phyloP scores from a whole-genome alignment of 2,888 invertebrate genomes.

The Dyspetes luteomarginatus region DNA sequence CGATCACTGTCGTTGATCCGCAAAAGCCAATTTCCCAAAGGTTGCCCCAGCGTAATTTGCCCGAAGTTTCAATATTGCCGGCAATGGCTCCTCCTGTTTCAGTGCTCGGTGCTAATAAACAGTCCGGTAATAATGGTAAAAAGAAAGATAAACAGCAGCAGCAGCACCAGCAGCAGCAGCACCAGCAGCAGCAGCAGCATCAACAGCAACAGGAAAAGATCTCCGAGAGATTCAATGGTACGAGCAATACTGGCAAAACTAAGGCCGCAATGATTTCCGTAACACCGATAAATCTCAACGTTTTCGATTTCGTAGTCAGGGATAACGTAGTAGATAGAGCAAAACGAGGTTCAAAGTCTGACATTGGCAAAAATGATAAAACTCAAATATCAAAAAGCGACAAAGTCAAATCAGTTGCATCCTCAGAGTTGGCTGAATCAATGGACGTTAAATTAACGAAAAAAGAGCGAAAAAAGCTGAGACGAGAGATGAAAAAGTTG shows the following conservation, averaged over 20 bases:
- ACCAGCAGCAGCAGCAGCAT: constrained; percentile 64
- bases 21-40: constrained; percentile 79
- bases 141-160: constrained; percentile 72
- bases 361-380: constrained; percentile 48
- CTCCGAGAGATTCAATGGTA: constrained; percentile 25
- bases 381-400: constrained; percentile 62
- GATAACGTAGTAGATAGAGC: constrained; percentile 28
- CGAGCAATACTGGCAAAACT: constrained; percentile 60
- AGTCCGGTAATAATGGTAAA: constrained; percentile 67
- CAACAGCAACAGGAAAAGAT: too few relatives aligned
- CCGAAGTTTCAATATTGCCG: constrained; percentile 81
- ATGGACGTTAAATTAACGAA: constrained; percentile 80
- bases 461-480: constrained; percentile 80
- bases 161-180: constrained; percentile 67
- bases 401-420: constrained; percentile 46
- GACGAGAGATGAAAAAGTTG: constrained; percentile 80
- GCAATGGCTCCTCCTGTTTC: constrained; percentile 68
- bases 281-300: constrained; percentile 57
- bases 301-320: constrained; percentile 49
- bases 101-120: constrained; percentile 56
- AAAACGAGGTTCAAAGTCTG: constrained; percentile 11
- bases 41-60: constrained; percentile 77
- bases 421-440: constrained; percentile 61
- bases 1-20: constrained; percentile 83
- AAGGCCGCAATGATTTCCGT: constrained; percentile 60